Percentiles rank a stretch among this genome's conserved stretches.
These are phyloP conservation scores for Megalurothrips usitatus DNA, from an alignment of 2,888 invertebrate genomes.

Conservation along the genomic window DNA sequence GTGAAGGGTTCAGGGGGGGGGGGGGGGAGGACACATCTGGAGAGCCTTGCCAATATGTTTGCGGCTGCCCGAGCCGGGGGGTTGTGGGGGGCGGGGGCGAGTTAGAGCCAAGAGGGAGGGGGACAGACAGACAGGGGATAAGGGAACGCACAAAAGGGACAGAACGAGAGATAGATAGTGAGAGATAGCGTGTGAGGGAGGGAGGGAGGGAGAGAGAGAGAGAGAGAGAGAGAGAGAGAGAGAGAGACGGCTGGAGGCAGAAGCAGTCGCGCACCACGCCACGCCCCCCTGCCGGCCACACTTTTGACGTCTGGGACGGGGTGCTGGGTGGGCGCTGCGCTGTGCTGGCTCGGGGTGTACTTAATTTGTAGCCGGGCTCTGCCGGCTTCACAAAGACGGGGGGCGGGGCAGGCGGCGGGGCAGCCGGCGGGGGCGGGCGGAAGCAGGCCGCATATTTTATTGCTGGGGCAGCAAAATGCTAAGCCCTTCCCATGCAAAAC, in stretches of 20 bases:
- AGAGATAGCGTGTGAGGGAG: background rate
- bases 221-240: no score
- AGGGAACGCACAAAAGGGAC: background rate
- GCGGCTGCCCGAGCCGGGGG: background rate
- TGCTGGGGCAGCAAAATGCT: no score
- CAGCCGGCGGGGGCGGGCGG: constrained; percentile 25
- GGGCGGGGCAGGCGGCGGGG: constrained; percentile 13
- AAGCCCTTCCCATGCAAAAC: no score
- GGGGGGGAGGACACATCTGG: background rate
- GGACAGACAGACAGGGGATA: background rate
- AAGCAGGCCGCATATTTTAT: constrained; percentile 32
- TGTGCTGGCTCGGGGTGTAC: no score
- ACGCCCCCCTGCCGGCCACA: no score
- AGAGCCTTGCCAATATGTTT: constrained; percentile 1
- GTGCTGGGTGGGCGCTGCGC: no score
- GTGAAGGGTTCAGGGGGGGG: background rate
- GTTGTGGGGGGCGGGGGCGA: no score
- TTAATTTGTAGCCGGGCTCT: no score
- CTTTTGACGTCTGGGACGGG: no score
- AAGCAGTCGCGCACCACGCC: background rate
- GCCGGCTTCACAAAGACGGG: no score
- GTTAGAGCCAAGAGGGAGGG: no score
- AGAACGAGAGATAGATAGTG: background rate
- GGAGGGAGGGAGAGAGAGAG: background rate
- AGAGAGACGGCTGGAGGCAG: background rate